Base-by-base conservation (phyloP, 2,797 vertebrate species). In the Hydrolagus colliei region DNA sequence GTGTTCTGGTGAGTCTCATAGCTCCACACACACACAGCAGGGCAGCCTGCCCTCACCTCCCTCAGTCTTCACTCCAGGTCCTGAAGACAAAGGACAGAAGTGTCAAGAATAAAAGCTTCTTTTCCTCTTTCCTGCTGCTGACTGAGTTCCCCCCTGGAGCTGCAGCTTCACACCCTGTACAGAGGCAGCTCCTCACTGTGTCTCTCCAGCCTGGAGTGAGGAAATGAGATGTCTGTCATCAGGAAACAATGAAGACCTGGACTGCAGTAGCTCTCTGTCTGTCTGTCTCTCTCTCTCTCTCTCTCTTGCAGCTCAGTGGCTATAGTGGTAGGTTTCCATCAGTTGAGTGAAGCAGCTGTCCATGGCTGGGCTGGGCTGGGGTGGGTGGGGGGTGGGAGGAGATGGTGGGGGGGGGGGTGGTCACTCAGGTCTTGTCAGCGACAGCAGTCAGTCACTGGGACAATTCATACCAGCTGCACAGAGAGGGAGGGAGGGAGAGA, bases 1-100 rank as follows among this genome's bases (percentile, higher is more conserved):
- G 92, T 90, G 91, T 92, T 91, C 91, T 87, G 88, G 92, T 89
- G 88, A 89, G 87, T 92, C 93, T 94, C 95, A 96, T 96, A 91
- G 90, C 94, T 93, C 91, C 88, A 71, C 63, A 71, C 63, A 84
- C 63, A 84, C 79, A 84, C 79, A 52, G 41, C 41, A 52, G 41
- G 87, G 90, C 89, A 90, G 90, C 91, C 93, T 87, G 90, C 90
- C 27, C 27, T 27, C 27, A 27, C 27, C 27, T 27, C 27, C 27
- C 89, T 92, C 95, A 32, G 72, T 88, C 32, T 87, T 32, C 27
- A 88, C 18, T 87, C 90, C 86, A 22, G 88, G 72, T 1, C 88
- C 0, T 27, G 72, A 93, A 93, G 94, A 93, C 94, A 93, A 90
- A 90, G 86, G 86, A 90, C 89, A 86, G 79, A 90, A 27, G 88